Percentiles rank a stretch among this genome's conserved stretches.
Evolutionary conservation across 2,888 invertebrate species (phyloP).

Genomic region (Liodrosophila aerea): DNA sequence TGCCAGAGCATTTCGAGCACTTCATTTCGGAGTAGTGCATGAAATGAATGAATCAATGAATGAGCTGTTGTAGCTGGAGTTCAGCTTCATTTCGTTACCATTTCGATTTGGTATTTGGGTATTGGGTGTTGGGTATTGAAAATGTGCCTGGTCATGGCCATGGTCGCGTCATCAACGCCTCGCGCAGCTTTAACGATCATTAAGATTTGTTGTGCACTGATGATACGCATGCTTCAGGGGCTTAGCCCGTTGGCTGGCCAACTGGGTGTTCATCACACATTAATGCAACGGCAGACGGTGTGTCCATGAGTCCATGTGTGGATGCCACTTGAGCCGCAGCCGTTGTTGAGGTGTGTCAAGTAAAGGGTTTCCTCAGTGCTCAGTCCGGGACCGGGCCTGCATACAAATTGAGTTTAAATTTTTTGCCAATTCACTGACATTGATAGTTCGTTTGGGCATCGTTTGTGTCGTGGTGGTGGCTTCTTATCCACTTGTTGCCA

Average conservation of each 20-base stretch:
- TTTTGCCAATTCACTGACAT: slow-evolving; percentile 79
- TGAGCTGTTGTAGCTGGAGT: slow-evolving; percentile 35
- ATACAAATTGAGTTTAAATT: slow-evolving; percentile 75
- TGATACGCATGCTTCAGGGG: slow-evolving; percentile 71
- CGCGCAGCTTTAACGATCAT: slow-evolving; percentile 60
- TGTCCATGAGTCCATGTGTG: slow-evolving; percentile 27
- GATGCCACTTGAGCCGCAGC: slow-evolving; percentile 63
- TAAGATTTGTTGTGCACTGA: slow-evolving; percentile 68
- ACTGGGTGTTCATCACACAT: slow-evolving; percentile 70
- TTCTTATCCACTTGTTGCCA: slow-evolving; percentile 78
- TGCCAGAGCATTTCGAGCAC: slow-evolving; percentile 57
- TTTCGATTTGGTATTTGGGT: slow-evolving; percentile 7
- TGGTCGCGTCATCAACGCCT: slow-evolving; percentile 58
- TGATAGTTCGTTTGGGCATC: slow-evolving; percentile 78
- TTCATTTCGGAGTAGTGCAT: slow-evolving; percentile 63
- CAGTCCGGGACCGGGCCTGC: slow-evolving; percentile 52
- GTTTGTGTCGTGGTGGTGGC: slow-evolving; percentile 78
- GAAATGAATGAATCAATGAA: slow-evolving; percentile 71
- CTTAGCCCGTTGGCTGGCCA: slow-evolving; percentile 49
- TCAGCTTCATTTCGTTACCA: slow-evolving; percentile 32
- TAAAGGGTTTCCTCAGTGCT: slow-evolving; percentile 67
- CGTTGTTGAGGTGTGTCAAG: slow-evolving; percentile 76
- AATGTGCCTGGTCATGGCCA: slow-evolving; percentile 60
- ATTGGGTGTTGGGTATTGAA: slow-evolving; percentile 33
- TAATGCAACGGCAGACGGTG: slow-evolving; percentile 67